Percentiles rank a stretch among this genome's conserved stretches.
Conservation (phyloP, 2,888 invertebrate species). For the Oxytorus armatus region DNA sequence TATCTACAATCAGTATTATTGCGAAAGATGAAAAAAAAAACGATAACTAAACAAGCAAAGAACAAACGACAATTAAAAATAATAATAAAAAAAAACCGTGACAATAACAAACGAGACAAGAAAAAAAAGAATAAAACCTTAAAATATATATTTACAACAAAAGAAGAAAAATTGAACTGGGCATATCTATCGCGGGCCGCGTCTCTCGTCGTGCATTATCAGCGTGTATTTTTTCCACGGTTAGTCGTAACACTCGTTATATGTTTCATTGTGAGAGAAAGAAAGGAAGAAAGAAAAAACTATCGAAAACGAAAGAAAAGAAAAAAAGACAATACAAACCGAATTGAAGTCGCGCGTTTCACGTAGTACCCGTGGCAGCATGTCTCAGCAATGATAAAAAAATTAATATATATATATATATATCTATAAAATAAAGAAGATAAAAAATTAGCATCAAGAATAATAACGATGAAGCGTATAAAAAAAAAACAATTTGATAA, state of each 20-base stretch:
- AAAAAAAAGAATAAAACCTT: too few species aligned
- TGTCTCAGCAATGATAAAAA: slow-evolving; percentile 31
- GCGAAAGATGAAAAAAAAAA: slow-evolving; percentile 32
- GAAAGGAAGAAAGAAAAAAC: background rate
- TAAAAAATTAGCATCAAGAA: slow-evolving; percentile 20
- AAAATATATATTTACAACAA: slow-evolving; percentile 33
- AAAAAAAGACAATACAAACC: too few species aligned
- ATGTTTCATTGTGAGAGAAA: slow-evolving; percentile 3
- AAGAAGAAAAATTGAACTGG: slow-evolving; percentile 8
- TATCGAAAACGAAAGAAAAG: slow-evolving; percentile 4
- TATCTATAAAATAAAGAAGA: slow-evolving; percentile 13
- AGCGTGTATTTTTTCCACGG: slow-evolving; percentile 32
- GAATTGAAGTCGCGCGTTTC: slow-evolving; percentile 37
- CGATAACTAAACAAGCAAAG: slow-evolving; percentile 4
- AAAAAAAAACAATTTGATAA: slow-evolving; percentile 21
- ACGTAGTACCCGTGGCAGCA: slow-evolving; percentile 42
- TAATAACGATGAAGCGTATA: slow-evolving; percentile 4
- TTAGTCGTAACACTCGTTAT: slow-evolving; percentile 40
- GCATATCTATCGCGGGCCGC: slow-evolving; percentile 43
- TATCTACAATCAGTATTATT: slow-evolving; percentile 66
- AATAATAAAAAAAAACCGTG: slow-evolving; percentile 1
- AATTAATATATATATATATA: slow-evolving; percentile 11
- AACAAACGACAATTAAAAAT: slow-evolving; percentile 45
- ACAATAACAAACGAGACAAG: slow-evolving; percentile 31
- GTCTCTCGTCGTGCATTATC: slow-evolving; percentile 37